Conservation (phyloP, 2,797 vertebrate genomes). For the Petrocephalus schoutedeni region DNA sequence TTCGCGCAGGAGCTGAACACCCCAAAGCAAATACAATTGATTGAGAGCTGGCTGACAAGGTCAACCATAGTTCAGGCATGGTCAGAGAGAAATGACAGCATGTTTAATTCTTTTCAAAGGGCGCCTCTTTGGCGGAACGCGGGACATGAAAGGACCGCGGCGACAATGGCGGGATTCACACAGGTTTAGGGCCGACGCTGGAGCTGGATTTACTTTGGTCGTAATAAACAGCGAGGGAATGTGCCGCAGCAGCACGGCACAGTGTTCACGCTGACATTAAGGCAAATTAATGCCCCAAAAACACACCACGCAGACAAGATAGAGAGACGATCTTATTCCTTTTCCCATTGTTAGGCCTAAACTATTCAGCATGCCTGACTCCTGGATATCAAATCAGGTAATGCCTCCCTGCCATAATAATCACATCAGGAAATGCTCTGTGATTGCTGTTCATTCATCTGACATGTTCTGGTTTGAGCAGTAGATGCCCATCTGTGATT, state of each 20-base stretch:
- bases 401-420: conserved; percentile 24
- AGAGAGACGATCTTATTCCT: conserved; percentile 10
- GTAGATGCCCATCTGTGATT: neutral
- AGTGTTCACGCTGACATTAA: neutral
- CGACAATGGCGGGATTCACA: neutral
- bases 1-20: conserved; percentile 46
- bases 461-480: neutral
- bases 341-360: conserved; percentile 9
- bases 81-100: conserved; percentile 56
- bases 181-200: conserved; percentile 1
- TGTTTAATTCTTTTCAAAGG: conserved; percentile 15
- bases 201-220: neutral
- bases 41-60: conserved; percentile 48
- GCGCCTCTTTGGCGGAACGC: conserved; percentile 23
- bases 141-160: neutral
- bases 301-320: conserved; percentile 2
- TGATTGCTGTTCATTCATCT: neutral
- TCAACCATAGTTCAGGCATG: conserved; percentile 64
- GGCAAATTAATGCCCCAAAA: neutral
- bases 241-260: neutral
- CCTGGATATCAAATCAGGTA: conserved; percentile 38
- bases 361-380: conserved; percentile 30
- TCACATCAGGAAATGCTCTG: neutral
- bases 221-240: neutral
- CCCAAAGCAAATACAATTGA: conserved; percentile 67